Evolutionary conservation across 2,113 vertebrate species (phyloP), one percentile per base, ranked within the genome.

Genomic region (Notarius lentiginosus): DNA sequence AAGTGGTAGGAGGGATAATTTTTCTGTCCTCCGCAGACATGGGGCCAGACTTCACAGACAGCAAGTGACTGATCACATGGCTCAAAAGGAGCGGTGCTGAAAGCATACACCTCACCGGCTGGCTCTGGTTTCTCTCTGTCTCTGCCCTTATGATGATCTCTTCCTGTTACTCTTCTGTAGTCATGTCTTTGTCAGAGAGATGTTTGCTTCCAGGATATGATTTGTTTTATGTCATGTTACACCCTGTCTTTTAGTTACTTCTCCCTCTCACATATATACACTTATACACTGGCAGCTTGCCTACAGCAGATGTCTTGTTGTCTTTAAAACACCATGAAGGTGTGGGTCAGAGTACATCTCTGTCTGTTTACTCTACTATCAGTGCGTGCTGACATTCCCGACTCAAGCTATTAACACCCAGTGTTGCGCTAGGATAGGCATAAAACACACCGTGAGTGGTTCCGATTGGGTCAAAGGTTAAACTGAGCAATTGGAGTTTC

Each of bases 401-500:
- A 63, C 55, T 68, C 79, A 18, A 61, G 70, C 88, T 51, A 58
- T 86, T 73, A 63, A 63, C n/a, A 63, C 56, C 17, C 41, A 61
- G n/a, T 53, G 72, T 77, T n/a, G 53, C 56, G 27, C 55, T 10
- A 58, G 65, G 55, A n/a, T 20, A 51, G 53, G 73, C 22, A 65
- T 77, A 34, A 55, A 15, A 56, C 22, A 11, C 56, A 15, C 51
- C 18, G 20, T 56, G 24, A 70, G 30, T 5, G 15, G 47, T 75
- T 82, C 70, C 15, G 11, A 53, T 49, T 72, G 61, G 84, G 56
- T 14, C 9, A 58, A 73, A 86, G 80, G 88, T 91, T 89, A 84
- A 89, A 89, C 73, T 49, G 30, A 83, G 68, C 85, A 88, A 88
- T 79, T 81, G 88, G 87, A 58, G 30, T 58, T 72, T 90, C 84